Base-by-base conservation (phyloP, 2,888 invertebrate species). In the Cataglyphis rosenhaueri region DNA sequence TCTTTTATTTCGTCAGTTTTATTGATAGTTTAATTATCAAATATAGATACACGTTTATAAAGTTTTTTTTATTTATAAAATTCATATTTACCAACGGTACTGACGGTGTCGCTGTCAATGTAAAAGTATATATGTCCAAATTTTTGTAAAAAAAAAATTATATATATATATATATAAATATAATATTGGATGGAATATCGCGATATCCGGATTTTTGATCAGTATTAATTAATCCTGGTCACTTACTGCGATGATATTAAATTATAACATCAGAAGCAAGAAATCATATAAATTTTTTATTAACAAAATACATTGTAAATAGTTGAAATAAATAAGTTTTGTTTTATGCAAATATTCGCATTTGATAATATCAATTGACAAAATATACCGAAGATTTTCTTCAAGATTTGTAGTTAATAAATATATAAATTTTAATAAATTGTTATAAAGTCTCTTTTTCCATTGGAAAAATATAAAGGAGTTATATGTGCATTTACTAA, bases 261-360 rank as follows among this genome's bases (percentile, higher is more conserved):
- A 52, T 52, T 52, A 52, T 52, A 52, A 52, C n/a, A 52, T 52
- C 48, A n/a, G n/a, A 52, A 52, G 18, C n/a, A 52, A n/a, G 48
- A 52, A 52, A 52, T 52, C 8, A n/a, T 52, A 48, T 48, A 48
- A 48, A 48, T 52, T 52, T 52, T 52, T 52, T 52, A 15, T 44
- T 44, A 44, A 18, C 44, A 44, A 44, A 44, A 15, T 44, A 44
- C n/a, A 0, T 52, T n/a, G 15, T 4, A 52, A 52, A 52, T n/a
- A 52, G 18, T 52, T n/a, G 18, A 52, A 52, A 44, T 44, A 44
- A 44, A 5, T 44, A 52, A 52, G 2, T 52, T 52, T n/a, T 52
- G n/a, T 52, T 8, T n/a, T 52, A 52, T n/a, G 48, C n/a, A 2
- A 44, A 52, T 8, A 52, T 52, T n/a, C 2, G n/a, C n/a, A n/a